Evolutionary conservation across 2,888 invertebrate species (phyloP), one percentile per base, ranked within the genome.

Genomic region (Brachylomia viminalis): DNA sequence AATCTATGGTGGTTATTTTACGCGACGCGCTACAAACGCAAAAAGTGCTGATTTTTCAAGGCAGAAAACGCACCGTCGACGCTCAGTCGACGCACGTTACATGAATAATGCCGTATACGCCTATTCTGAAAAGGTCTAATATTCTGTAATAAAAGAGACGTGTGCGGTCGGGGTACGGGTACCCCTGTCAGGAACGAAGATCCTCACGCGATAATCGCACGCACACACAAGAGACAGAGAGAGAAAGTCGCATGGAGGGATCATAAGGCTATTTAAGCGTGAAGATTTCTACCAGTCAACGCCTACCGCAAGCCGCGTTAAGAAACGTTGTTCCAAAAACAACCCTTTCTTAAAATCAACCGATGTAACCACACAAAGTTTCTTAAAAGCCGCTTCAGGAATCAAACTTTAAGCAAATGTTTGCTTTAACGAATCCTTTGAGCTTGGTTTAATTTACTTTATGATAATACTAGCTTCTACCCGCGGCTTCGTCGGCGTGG

Each of bases 351-450:
- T 69, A 7, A 42, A 33, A 33, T 20, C 2, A 45, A 54, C 42
- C 1, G 11, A 33, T 23, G 13, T 56, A 47, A 47, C 4, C 79
- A 86, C 73, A 85, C 72, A 76, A 88, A 86, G 17, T 38, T 67
- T n/a, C 73, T 79, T 82, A 58, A 75, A 87, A 84, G 68, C 82
- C 72, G 82, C 75, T 80, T 77, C 69, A 79, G 62, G 79, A 83
- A 82, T 86, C 78, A 83, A 84, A 89, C 73, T 88, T 86, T 74
- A 86, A 79, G 83, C 81, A 83, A 87, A 87, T 87, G 75, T 87
- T 88, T 87, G 85, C 80, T 82, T 59, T 72, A 69, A 33, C 13
- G 58, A 82, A 87, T 80, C 83, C 83, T 79, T 85, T 87, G 71
- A 86, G 85, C 77, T 83, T 81, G 74, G 82, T 85, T 74, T 62